Evolutionary conservation across 2,113 vertebrate genomes (phyloP).

Genomic region (Montifringilla adamsi): DNA sequence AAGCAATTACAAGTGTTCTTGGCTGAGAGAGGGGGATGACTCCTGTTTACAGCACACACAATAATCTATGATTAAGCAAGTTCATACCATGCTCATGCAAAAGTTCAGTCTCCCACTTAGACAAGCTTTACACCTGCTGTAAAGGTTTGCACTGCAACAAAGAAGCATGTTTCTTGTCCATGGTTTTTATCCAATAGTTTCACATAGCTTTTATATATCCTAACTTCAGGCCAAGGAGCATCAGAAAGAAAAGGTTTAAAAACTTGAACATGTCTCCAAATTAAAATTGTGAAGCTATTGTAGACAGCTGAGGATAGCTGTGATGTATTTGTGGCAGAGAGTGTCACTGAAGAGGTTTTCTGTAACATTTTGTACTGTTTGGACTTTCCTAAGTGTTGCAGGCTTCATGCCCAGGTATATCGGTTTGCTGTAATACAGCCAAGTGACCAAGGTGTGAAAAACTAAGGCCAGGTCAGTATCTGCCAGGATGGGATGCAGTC

Average conservation of each 20-base stretch:
- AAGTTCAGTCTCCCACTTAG: neutral
- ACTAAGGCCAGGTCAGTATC: conserved; percentile 68
- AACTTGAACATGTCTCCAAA: conserved; percentile 7
- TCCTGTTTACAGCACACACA: conserved; percentile 32
- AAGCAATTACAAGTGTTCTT: neutral
- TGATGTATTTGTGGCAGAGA: conserved; percentile 16
- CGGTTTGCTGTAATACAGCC: conserved; percentile 55
- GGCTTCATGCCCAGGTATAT: conserved; percentile 62
- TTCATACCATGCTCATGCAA: neutral
- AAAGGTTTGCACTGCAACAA: neutral
- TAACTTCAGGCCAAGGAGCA: neutral
- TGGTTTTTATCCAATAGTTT: neutral
- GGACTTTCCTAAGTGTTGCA: conserved; percentile 58
- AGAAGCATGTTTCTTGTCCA: neutral
- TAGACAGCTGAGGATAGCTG: conserved; percentile 18
- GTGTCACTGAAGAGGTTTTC: conserved; percentile 29
- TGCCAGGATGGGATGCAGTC: conserved; percentile 55
- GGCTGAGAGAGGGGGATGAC: neutral
- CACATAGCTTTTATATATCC: neutral
- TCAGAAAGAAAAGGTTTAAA: conserved; percentile 10
- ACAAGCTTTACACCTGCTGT: neutral
- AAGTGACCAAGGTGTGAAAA: conserved; percentile 68
- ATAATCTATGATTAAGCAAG: conserved; percentile 16
- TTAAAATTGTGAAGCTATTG: conserved; percentile 14
- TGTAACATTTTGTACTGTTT: conserved; percentile 55